phyloP scores from a whole-genome alignment of 1,140 invertebrate species.

The Drosophila takahashii region DNA sequence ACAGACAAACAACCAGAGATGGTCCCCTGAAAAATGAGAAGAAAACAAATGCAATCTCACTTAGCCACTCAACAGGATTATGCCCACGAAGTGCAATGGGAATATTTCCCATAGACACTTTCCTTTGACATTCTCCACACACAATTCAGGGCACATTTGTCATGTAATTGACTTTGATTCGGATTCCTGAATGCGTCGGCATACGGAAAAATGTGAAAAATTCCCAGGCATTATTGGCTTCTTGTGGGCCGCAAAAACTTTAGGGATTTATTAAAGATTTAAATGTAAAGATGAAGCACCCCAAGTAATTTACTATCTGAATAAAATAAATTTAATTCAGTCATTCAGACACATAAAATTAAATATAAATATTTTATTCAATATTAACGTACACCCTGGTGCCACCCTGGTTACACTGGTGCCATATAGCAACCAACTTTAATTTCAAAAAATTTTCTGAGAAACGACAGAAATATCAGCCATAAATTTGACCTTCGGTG shows the following conservation, averaged over 20 bases:
- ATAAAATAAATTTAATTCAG: no score
- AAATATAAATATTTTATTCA: no score
- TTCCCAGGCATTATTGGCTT: slow-evolving; percentile 13
- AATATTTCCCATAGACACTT: slow-evolving; percentile 11
- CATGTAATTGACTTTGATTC: slow-evolving; percentile 51
- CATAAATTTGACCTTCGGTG: slow-evolving; percentile 48
- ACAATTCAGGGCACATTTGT: slow-evolving; percentile 41
- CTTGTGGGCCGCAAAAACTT: no score
- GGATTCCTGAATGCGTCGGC: slow-evolving; percentile 9
- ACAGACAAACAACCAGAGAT: slow-evolving; percentile 26
- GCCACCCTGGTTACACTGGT: slow-evolving; percentile 14
- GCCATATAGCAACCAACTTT: slow-evolving; percentile 4
- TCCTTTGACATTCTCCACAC: slow-evolving; percentile 19
- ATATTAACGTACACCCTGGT: slow-evolving; percentile 8
- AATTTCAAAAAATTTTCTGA: slow-evolving; percentile 23
- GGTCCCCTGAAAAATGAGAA: slow-evolving; percentile 18
- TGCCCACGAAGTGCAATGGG: slow-evolving; percentile 42
- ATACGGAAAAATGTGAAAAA: slow-evolving; percentile 27
- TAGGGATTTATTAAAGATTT: background rate
- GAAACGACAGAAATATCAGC: slow-evolving; percentile 15
- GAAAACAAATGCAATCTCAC: slow-evolving; percentile 60
- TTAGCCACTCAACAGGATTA: slow-evolving; percentile 50
- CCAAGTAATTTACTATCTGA: no score
- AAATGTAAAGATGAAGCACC: no score
- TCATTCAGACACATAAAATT: background rate